Evolutionary conservation across 92 coral and sea anemone genomes (phyloP), one percentile per base, ranked within the genome.

Genomic region (Porites evermanni): DNA sequence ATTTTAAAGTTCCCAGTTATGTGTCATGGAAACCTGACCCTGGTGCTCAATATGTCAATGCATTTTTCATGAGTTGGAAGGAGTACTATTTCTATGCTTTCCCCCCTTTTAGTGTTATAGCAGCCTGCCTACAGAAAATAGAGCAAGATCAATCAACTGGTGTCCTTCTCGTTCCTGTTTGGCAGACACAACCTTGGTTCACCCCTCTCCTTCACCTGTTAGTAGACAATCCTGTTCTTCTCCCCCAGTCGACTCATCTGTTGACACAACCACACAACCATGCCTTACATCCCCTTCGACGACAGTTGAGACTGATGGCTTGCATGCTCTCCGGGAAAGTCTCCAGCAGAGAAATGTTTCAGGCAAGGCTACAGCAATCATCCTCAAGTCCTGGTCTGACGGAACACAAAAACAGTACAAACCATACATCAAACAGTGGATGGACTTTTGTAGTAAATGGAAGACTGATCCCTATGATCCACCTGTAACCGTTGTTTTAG

Each of bases 11-110:
- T 23, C 24, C 24, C 24, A 23, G 24, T 23, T 79, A 86, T 78
- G 79, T 59, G 13, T 71, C 91, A 21, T 88, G 91, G 87, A 61
- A 52, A 54, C 85, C 85, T 1, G 89, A 86, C 78, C 89, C 85
- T 78, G 85, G 67, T 20, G 79, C 80, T 11, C 67, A 78, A 38
- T 86, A 17, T 86, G 68, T 68, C 0, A 54, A 86, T 86, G 90
- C 86, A 18, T 67, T 86, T 18, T 78, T 12, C 53, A 70, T 79
- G 86, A 63, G 63, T 32, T 70, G 85, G 86, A 59, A 51, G 24
- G 53, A 51, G 11, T 65, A 20, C 11, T 69, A 32, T 12, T 86
- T 88, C 50, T 88, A 88, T 23, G 52, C 64, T 65, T 68, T 79
- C 63, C 89, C 86, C 8, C 89, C 87, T 61, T 89, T 85, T 51